These are phyloP conservation scores for Elanus axillaris DNA, from an alignment of 2,113 vertebrate species.

Conservation along the genomic window DNA sequence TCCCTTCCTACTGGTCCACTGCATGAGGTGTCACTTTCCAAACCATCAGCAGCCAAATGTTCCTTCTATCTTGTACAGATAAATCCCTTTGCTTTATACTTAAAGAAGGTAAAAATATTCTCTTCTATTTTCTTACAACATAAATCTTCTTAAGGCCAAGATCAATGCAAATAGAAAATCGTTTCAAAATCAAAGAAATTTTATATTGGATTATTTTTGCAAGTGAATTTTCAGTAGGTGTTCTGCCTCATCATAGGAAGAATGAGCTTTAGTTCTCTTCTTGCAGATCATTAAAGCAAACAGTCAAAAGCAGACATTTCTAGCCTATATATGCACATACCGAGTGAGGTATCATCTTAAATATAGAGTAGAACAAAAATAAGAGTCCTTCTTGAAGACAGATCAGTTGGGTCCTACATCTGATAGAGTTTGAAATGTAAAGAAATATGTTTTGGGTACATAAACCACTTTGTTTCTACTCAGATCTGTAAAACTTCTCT, in stretches of 20 bases:
- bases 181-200: neutral
- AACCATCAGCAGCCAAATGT: neutral
- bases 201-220: neutral
- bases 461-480: neutral
- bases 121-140: neutral
- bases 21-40: neutral
- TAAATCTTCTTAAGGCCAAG: neutral
- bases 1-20: neutral
- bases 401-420: neutral
- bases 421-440: neutral
- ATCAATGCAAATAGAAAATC: neutral
- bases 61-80: neutral
- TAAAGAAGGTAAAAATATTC: neutral
- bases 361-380: neutral
- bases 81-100: neutral
- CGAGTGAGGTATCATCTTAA: neutral
- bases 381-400: neutral
- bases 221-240: neutral
- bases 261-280: neutral
- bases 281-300: neutral
- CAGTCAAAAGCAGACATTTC: neutral
- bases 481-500: neutral
- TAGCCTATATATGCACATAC: neutral
- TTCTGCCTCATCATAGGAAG: neutral
- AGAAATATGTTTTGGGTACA: neutral